Evolutionary conservation across 2,888 invertebrate genomes (phyloP), one percentile per base, ranked within the genome.

Genomic region (Hydriomena furcata): DNA sequence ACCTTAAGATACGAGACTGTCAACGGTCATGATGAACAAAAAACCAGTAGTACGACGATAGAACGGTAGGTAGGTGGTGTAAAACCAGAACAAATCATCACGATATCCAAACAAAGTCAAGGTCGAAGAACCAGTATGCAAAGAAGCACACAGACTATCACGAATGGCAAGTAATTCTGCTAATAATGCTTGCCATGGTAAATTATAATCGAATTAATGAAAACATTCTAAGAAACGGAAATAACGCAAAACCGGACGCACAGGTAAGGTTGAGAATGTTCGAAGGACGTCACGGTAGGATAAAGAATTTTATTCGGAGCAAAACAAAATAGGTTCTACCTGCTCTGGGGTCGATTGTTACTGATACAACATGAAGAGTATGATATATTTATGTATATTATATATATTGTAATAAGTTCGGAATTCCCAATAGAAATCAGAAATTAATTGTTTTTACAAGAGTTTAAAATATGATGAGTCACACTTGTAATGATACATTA

Each of bases 71-170:
- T 17, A 17, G 4, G 4, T 3, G 12, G 13, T 30, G 11, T 12
- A 31, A n/a, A 31, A 7, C n/a, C 1, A 31, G n/a, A 31, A 2
- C 13, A 7, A 12, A 31, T 23, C 12, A 13, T 13, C 24, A 36
- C 36, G 13, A 37, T 30, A 20, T 23, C 30, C 17, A 46, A 45
- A 47, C 61, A 57, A 66, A 63, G 67, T 66, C 73, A 73, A 73
- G 71, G 73, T 31, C 63, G 46, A 11, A 12, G 54, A 58, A 53
- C 61, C 58, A 70, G 61, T 51, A 57, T 40, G 38, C 12, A 38
- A 24, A 31, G 11, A 40, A 7, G 38, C 45, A 49, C 4, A 1
- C 10, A 55, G 55, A 55, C 40, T 58, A 45, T 55, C 34, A 7
- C 10, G 11, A 30, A 51, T 49, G 49, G 38, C n/a, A n/a, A n/a